Conservation (phyloP, 2,888 invertebrate species). For the Drosophila sordidula region DNA sequence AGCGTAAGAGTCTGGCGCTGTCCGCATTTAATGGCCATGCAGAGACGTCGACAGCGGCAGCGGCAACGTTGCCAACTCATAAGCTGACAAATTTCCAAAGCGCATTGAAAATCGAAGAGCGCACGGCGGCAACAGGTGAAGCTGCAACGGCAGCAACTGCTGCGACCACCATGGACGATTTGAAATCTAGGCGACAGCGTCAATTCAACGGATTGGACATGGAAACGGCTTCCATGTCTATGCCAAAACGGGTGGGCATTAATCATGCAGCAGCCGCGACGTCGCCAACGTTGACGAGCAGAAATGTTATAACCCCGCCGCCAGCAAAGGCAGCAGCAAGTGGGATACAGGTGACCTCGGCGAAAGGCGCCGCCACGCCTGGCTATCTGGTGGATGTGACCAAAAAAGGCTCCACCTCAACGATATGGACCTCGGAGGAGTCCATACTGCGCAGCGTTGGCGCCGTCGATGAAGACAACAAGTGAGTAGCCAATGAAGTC, state of each 20-base stretch:
- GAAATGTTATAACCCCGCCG: constrained; percentile 72
- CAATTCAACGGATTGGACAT: constrained; percentile 81
- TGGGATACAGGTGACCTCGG: constrained; percentile 60
- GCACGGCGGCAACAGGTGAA: constrained; percentile 48
- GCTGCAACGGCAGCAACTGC: constrained; percentile 22
- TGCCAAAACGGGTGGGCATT: constrained; percentile 84
- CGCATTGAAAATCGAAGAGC: constrained; percentile 83
- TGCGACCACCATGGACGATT: constrained; percentile 72
- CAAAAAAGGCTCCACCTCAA: constrained; percentile 85
- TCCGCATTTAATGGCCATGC: constrained; percentile 57
- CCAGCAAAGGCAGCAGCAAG: constrained; percentile 42
- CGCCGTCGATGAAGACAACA: constrained; percentile 85
- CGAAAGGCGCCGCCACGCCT: constrained; percentile 60
- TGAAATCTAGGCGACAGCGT: constrained; percentile 81
- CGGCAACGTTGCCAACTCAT: constrained; percentile 61
- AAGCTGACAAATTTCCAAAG: constrained; percentile 83
- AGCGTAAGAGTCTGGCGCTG: constrained; percentile 67
- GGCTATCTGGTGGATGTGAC: constrained; percentile 82
- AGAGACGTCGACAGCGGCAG: constrained; percentile 41
- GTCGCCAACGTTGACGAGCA: constrained; percentile 61
- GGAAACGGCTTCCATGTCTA: constrained; percentile 76
- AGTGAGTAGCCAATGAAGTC: constrained; percentile 76
- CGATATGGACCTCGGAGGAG: constrained; percentile 85
- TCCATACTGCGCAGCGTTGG: constrained; percentile 85
- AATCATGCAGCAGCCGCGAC: constrained; percentile 77